These are phyloP conservation scores for Dromiciops gliroides DNA, from an alignment of 2,113 vertebrate species.

Conservation along the genomic window DNA sequence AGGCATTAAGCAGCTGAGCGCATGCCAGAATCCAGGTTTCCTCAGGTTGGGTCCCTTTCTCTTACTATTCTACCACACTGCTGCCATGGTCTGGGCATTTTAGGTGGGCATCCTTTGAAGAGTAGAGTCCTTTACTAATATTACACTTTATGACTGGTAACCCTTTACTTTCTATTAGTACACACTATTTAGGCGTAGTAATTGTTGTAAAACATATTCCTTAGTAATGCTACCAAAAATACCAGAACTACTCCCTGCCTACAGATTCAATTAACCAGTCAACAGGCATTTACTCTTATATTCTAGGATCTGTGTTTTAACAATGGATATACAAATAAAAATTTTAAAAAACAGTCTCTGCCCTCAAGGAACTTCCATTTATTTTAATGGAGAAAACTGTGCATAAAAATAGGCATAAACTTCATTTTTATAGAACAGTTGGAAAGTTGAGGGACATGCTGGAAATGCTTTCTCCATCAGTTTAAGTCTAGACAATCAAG, in stretches of 20 bases:
- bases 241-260: background rate
- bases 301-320: background rate
- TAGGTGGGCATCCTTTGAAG: background rate
- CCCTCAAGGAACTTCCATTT: background rate
- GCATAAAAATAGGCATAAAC: background rate
- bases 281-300: background rate
- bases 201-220: background rate
- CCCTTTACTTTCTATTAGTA: background rate
- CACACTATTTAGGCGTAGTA: background rate
- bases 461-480: background rate
- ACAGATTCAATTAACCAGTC: background rate
- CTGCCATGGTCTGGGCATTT: background rate
- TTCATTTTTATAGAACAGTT: background rate
- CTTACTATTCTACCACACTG: background rate
- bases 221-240: background rate
- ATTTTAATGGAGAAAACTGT: background rate
- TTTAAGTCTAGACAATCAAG: background rate
- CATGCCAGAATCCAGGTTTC: background rate
- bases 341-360: background rate
- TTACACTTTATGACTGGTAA: background rate
- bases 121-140: background rate
- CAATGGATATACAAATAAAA: background rate
- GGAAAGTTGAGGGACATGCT: background rate
- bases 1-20: background rate
- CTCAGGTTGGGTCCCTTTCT: background rate